These are phyloP conservation scores for Caenorhabditis macrosperma DNA, from an alignment of 2,888 invertebrate species.

Conservation along the genomic window DNA sequence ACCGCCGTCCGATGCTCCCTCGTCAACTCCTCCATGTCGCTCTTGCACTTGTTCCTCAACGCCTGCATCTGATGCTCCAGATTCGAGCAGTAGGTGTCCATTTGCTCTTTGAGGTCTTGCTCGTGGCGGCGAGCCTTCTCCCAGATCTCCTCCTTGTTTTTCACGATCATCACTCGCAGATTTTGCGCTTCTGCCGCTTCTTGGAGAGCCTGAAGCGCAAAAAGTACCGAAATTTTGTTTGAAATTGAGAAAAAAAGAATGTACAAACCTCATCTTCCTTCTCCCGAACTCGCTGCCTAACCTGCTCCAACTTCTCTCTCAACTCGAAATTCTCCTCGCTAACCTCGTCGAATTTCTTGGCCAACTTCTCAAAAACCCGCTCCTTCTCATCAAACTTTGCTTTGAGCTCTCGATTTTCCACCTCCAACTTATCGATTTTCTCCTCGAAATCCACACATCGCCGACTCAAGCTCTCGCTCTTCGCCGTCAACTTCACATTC, in stretches of 20 bases:
- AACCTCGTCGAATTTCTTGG: neutral
- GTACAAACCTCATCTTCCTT: conserved; percentile 13
- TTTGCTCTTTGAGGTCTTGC: conserved; percentile 14
- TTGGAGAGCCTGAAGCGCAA: conserved; percentile 9
- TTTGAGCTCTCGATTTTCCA: neutral
- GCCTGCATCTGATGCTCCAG: neutral
- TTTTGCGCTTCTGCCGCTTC: conserved; percentile 31
- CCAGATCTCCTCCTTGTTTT: conserved; percentile 11
- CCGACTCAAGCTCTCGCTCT: neutral
- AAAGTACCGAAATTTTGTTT: no score
- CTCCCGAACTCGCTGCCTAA: conserved; percentile 1
- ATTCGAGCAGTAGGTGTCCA: neutral
- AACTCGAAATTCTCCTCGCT: conserved; percentile 20
- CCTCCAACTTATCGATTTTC: neutral
- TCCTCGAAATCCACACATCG: conserved; percentile 3
- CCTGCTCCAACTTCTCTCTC: conserved; percentile 16
- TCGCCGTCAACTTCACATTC: neutral
- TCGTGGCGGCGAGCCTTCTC: conserved; percentile 17
- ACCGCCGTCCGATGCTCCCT: neutral
- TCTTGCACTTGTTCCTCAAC: neutral
- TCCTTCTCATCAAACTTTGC: conserved; percentile 18
- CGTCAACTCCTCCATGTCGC: conserved; percentile 6
- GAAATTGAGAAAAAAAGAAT: no score
- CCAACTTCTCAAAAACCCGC: neutral
- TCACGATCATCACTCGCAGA: conserved; percentile 22